A percentile compares a stretch with the other conserved stretches of the same genome.
Evolutionary conservation across 2,797 vertebrate species (phyloP).

Genomic region (Crenichthys baileyi): DNA sequence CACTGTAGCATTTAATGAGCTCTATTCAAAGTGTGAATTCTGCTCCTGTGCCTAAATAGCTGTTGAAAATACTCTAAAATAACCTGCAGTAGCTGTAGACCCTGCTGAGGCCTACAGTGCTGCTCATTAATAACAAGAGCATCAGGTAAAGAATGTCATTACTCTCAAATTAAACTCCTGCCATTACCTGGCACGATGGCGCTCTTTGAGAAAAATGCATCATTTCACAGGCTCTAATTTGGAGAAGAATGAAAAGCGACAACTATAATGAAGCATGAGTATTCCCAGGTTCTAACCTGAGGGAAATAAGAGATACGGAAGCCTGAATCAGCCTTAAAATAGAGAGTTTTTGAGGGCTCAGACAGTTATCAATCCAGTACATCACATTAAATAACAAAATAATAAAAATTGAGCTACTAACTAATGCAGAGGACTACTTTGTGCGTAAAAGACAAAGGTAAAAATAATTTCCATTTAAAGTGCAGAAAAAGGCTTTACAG

Average conservation of each 20-base stretch:
- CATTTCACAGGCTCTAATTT: slow-evolving; percentile 46
- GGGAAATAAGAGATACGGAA: slow-evolving; percentile 41
- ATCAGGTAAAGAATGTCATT: slow-evolving; percentile 55
- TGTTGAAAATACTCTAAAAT: slow-evolving; percentile 37
- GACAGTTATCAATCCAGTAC: slow-evolving; percentile 34
- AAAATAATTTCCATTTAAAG: slow-evolving; percentile 16
- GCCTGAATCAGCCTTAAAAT: slow-evolving; percentile 34
- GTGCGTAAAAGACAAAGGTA: slow-evolving; percentile 8
- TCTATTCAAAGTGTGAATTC: slow-evolving; percentile 30
- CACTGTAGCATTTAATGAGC: slow-evolving; percentile 30
- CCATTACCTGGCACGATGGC: slow-evolving; percentile 43
- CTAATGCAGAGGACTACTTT: slow-evolving; percentile 14
- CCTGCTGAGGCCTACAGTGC: slow-evolving; percentile 44
- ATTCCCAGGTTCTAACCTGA: slow-evolving; percentile 34
- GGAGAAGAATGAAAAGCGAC: slow-evolving; percentile 15
- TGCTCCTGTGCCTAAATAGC: slow-evolving; percentile 18
- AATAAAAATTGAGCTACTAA: slow-evolving; percentile 19
- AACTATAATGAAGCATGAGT: slow-evolving; percentile 48
- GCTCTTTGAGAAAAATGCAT: slow-evolving; percentile 49
- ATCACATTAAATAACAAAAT: slow-evolving; percentile 13
- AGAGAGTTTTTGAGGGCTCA: slow-evolving; percentile 21
- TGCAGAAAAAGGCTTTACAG: slow-evolving; percentile 14
- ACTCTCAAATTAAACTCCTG: slow-evolving; percentile 59
- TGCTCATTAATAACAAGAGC: slow-evolving; percentile 61
- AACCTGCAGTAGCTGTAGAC: slow-evolving; percentile 40